Evolutionary conservation across 2,888 invertebrate genomes (phyloP).

Genomic region (Standfussiana lucernea): DNA sequence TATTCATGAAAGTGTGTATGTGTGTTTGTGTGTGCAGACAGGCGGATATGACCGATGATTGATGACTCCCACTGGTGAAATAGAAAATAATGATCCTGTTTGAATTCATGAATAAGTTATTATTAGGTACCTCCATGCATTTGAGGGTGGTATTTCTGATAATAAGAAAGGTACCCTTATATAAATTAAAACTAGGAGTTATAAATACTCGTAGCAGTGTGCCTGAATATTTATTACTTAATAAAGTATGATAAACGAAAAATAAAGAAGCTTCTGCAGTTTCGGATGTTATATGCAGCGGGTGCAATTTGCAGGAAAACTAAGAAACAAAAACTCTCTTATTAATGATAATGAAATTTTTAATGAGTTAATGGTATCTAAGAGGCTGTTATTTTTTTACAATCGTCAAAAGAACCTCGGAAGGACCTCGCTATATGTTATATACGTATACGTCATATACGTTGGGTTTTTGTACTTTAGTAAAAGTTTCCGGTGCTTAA

Average conservation of each 20-base stretch:
- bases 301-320: not conserved
- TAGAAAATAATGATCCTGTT: slow-evolving; percentile 17
- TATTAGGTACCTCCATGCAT: not conserved
- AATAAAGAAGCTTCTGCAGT: not conserved
- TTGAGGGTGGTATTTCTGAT: not conserved
- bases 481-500: not conserved
- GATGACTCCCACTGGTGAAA: slow-evolving; percentile 3
- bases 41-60: slow-evolving; percentile 15
- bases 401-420: not conserved
- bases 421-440: slow-evolving; percentile 7
- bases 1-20: not conserved
- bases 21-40: not conserved
- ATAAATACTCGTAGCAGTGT: not conserved
- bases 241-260: too few species aligned
- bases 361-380: not conserved
- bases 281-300: not conserved
- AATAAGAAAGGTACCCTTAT: not conserved
- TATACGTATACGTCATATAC: too few species aligned
- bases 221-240: not conserved
- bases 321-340: not conserved
- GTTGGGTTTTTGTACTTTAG: slow-evolving; percentile 2
- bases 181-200: not conserved
- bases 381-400: not conserved
- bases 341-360: not conserved
- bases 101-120: slow-evolving; percentile 16